phyloP scores from a whole-genome alignment of 1,140 invertebrate genomes.

The Plodia interpunctella region DNA sequence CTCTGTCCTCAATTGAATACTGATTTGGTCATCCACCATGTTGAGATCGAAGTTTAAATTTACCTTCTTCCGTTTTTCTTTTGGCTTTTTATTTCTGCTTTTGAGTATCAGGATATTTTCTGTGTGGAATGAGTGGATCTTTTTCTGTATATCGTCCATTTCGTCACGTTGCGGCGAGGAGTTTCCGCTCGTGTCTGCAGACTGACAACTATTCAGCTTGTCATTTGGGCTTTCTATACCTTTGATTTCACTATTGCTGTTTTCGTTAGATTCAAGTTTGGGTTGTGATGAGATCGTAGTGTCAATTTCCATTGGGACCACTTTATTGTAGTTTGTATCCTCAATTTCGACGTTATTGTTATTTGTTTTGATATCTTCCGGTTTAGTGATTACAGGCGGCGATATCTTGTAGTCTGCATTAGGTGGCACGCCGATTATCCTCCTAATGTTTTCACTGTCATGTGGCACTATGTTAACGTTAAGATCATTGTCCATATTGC shows the following conservation, averaged over 20 bases:
- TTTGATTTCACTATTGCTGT: slow-evolving; percentile 41
- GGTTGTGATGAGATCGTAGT: slow-evolving; percentile 52
- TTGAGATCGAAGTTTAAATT: slow-evolving; percentile 75
- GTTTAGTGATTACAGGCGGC: slow-evolving; percentile 45
- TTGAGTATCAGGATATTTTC: slow-evolving; percentile 79
- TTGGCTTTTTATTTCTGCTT: slow-evolving; percentile 78
- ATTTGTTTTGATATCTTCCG: slow-evolving; percentile 44
- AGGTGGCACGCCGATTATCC: slow-evolving; percentile 62
- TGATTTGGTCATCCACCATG: slow-evolving; percentile 75
- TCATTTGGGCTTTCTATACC: slow-evolving; percentile 54
- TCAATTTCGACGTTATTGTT: slow-evolving; percentile 59
- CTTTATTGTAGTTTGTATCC: slow-evolving; percentile 58
- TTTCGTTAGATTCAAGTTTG: slow-evolving; percentile 54
- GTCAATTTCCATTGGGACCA: slow-evolving; percentile 67
- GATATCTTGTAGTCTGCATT: slow-evolving; percentile 51
- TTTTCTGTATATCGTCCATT: slow-evolving; percentile 79
- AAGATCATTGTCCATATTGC: slow-evolving; percentile 58
- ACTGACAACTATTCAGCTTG: slow-evolving; percentile 61
- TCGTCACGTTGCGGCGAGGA: slow-evolving; percentile 74
- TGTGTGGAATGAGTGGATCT: slow-evolving; percentile 78
- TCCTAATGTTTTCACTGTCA: slow-evolving; percentile 57
- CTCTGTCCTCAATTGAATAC: slow-evolving; percentile 68
- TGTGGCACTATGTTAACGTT: slow-evolving; percentile 57
- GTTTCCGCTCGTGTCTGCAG: slow-evolving; percentile 71
- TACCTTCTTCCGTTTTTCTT: slow-evolving; percentile 75